Percentiles rank a stretch among this genome's conserved stretches.
Evolutionary conservation across 2,797 vertebrate species (phyloP).

Genomic region (Enteromius argenteus): DNA sequence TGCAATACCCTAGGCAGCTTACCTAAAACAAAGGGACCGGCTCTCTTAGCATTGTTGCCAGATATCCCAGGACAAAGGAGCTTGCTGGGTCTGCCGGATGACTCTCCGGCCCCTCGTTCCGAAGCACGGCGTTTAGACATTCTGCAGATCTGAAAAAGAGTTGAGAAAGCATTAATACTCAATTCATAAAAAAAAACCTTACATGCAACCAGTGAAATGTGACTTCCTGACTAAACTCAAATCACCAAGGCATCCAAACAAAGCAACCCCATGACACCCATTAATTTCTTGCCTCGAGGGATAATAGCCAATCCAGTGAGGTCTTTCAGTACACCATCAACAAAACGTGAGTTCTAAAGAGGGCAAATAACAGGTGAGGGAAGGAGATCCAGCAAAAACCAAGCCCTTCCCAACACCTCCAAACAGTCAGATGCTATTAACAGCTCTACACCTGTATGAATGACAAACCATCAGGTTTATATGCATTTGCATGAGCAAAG

Average conservation of each 20-base stretch:
- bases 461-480: slow-evolving; percentile 75
- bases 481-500: slow-evolving; percentile 73
- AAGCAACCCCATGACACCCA: slow-evolving; percentile 16
- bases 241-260: background rate
- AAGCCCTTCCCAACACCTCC: slow-evolving; percentile 71
- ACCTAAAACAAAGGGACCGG: slow-evolving; percentile 97
- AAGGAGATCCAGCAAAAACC: slow-evolving; percentile 66
- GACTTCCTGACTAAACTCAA: slow-evolving; percentile 7
- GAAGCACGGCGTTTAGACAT: slow-evolving; percentile 96
- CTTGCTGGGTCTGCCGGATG: slow-evolving; percentile 89
- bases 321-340: slow-evolving; percentile 42
- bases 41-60: slow-evolving; percentile 95
- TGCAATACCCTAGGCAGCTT: slow-evolving; percentile 63
- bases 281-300: slow-evolving; percentile 36
- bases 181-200: slow-evolving; percentile 25
- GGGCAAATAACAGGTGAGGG: slow-evolving; percentile 51
- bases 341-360: slow-evolving; percentile 54
- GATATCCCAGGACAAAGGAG: slow-evolving; percentile 93
- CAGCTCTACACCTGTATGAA: slow-evolving; percentile 71
- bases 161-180: background rate
- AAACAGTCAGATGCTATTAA: slow-evolving; percentile 74
- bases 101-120: slow-evolving; percentile 95
- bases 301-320: slow-evolving; percentile 48
- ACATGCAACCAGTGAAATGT: slow-evolving; percentile 37
- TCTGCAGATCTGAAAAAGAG: slow-evolving; percentile 77